Conservation (phyloP, 1,140 invertebrate species). For the Euschistus heros region DNA sequence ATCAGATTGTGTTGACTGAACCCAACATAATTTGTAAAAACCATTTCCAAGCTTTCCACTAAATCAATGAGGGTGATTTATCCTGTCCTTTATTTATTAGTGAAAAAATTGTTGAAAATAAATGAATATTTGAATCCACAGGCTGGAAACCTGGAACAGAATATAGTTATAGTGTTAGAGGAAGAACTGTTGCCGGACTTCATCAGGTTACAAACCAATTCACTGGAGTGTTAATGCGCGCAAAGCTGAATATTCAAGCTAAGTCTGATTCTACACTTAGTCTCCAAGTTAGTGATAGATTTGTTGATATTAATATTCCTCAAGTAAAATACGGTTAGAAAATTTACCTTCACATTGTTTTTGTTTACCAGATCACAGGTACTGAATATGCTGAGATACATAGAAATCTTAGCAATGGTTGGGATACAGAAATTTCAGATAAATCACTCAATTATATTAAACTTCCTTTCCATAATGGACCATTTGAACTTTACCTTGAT, state of each 20-base stretch:
- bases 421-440: constrained; percentile 37
- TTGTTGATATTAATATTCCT: too few species aligned
- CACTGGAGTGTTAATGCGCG: constrained; percentile 41
- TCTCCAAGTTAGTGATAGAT: background rate
- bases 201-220: constrained; percentile 40
- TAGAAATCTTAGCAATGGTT: constrained; percentile 38
- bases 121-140: background rate
- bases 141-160: constrained; percentile 44
- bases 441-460: constrained; percentile 40
- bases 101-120: too few species aligned
- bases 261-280: background rate
- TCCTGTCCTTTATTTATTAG: too few species aligned
- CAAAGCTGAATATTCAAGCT: background rate
- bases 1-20: too few species aligned
- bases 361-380: constrained; percentile 33
- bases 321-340: too few species aligned
- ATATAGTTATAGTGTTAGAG: constrained; percentile 48
- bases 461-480: constrained; percentile 39
- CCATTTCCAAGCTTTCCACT: too few species aligned
- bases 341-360: background rate
- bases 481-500: constrained; percentile 47
- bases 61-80: too few species aligned
- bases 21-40: too few species aligned
- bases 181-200: constrained; percentile 43
- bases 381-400: constrained; percentile 45